These are phyloP conservation scores for Priocnemis perturbator DNA, from an alignment of 2,888 invertebrate genomes.

Conservation along the genomic window DNA sequence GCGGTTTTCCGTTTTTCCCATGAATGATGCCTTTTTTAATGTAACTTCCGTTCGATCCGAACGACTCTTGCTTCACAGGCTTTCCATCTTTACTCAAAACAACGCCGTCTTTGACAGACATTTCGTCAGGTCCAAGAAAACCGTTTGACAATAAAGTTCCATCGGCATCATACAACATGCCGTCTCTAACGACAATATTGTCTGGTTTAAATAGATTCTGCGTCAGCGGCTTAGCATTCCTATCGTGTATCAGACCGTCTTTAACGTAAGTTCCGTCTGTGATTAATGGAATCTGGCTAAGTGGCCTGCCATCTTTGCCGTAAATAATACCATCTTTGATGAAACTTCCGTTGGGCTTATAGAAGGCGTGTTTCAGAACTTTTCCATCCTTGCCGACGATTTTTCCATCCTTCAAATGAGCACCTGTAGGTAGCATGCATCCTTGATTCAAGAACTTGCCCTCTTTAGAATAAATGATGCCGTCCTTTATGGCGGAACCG, in stretches of 20 bases:
- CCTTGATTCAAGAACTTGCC: constrained; percentile 68
- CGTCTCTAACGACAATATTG: constrained; percentile 63
- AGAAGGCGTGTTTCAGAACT: constrained; percentile 66
- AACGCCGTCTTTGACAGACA: constrained; percentile 64
- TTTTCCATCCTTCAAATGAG: constrained; percentile 69
- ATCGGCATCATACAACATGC: constrained; percentile 58
- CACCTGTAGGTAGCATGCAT: constrained; percentile 67
- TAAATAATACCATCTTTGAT: constrained; percentile 69
- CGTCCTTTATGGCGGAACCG: constrained; percentile 68
- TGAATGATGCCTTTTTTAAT: constrained; percentile 64
- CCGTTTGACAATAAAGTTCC: constrained; percentile 60
- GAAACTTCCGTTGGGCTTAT: constrained; percentile 70
- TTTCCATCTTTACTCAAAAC: constrained; percentile 67
- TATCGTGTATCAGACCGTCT: constrained; percentile 64
- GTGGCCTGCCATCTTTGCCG: constrained; percentile 62
- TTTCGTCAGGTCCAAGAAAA: constrained; percentile 63
- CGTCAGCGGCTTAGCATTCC: constrained; percentile 59
- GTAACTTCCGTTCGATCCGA: constrained; percentile 66
- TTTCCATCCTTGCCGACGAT: constrained; percentile 70
- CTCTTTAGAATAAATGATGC: constrained; percentile 67
- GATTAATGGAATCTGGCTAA: constrained; percentile 69
- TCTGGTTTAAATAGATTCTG: constrained; percentile 70
- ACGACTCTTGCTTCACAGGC: constrained; percentile 66
- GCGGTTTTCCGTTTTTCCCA: constrained; percentile 65
- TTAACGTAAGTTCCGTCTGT: constrained; percentile 65